Conservation (phyloP, 2,797 vertebrate species). For the Anas bernieri region DNA sequence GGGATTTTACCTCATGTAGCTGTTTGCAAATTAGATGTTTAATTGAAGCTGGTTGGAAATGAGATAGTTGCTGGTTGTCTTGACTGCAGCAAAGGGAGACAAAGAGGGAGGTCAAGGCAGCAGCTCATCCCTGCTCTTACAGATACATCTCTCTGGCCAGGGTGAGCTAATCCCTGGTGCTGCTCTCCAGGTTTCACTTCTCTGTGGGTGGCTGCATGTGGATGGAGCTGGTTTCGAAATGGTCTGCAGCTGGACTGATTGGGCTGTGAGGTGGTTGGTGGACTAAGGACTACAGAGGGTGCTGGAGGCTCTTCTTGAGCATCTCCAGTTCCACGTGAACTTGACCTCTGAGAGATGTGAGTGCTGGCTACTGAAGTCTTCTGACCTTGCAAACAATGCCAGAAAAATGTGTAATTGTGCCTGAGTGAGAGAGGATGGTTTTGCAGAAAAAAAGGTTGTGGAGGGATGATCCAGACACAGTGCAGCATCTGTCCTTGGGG, state of each 20-base stretch:
- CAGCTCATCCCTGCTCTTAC: neutral
- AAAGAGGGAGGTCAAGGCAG: neutral
- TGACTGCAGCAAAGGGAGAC: neutral
- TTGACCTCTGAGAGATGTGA: neutral
- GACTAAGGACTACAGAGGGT: neutral
- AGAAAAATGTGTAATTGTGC: neutral
- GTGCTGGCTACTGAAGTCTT: neutral
- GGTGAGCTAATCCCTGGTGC: neutral
- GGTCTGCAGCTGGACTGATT: neutral
- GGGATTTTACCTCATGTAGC: neutral
- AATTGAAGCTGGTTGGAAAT: neutral
- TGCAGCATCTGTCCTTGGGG: neutral
- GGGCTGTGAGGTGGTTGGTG: neutral
- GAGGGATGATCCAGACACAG: neutral
- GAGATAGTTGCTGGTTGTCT: neutral
- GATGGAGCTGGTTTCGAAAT: neutral
- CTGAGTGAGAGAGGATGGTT: neutral
- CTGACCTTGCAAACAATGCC: neutral
- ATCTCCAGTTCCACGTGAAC: neutral
- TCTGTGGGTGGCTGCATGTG: neutral
- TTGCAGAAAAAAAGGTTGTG: neutral
- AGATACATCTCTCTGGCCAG: accelerated
- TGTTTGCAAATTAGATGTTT: neutral
- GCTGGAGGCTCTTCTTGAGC: neutral
- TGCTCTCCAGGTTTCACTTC: neutral